Conservation (phyloP, 2,113 vertebrate species). For the Dryoscopus gambensis region DNA sequence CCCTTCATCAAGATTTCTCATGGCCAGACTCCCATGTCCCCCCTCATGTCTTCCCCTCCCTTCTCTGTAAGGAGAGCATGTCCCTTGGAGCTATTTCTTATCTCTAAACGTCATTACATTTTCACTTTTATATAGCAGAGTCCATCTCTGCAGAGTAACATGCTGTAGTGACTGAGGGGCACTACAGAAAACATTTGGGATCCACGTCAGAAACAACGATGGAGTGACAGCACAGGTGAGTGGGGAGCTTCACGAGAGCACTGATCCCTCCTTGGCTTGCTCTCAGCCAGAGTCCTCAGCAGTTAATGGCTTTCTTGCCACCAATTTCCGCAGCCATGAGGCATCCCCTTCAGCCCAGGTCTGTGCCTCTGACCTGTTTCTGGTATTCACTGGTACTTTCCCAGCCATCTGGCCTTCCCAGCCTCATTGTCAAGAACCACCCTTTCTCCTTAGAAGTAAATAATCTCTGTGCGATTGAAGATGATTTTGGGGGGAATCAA, state of each 20-base stretch:
- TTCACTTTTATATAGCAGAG: neutral
- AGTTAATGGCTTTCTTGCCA: neutral
- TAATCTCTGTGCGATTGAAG: neutral
- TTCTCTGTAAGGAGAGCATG: neutral
- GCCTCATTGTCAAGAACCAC: neutral
- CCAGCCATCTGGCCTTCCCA: neutral
- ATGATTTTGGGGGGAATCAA: neutral
- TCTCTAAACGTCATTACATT: neutral
- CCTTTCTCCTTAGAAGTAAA: neutral
- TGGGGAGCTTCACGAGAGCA: neutral
- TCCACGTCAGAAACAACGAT: accelerated
- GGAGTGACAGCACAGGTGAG: neutral
- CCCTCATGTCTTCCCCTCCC: neutral
- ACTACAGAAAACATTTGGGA: neutral
- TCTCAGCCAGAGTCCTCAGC: neutral
- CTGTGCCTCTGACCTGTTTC: accelerated
- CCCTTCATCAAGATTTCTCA: neutral
- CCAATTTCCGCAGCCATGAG: neutral
- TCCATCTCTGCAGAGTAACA: neutral
- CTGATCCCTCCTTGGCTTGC: neutral
- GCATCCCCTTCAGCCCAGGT: neutral
- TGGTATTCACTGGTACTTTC: neutral
- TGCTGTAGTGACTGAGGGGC: neutral
- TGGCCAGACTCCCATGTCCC: accelerated
- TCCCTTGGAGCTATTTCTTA: neutral